Conservation (phyloP, 1,140 invertebrate genomes). For the Adoxophyes honmai region DNA sequence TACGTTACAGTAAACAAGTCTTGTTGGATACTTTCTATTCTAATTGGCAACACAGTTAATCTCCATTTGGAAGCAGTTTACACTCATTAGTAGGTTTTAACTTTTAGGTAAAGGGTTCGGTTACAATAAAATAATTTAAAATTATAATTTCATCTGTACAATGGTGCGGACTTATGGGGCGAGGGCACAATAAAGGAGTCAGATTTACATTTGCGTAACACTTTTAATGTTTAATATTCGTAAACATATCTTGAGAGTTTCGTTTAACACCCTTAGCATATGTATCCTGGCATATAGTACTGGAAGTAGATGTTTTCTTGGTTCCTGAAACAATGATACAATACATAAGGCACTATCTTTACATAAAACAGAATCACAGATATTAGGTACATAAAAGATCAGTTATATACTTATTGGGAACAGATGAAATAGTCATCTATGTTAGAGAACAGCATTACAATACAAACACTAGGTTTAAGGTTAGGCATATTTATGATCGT, state of each 20-base stretch:
- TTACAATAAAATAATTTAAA: conserved; percentile 10
- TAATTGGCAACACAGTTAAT: conserved; percentile 12
- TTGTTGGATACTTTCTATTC: not conserved
- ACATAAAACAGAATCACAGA: too few relatives aligned
- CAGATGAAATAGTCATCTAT: too few relatives aligned
- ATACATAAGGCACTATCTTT: too few relatives aligned
- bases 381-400: too few relatives aligned
- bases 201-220: conserved; percentile 80
- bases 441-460: too few relatives aligned
- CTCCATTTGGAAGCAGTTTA: conserved; percentile 13
- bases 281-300: conserved; percentile 82
- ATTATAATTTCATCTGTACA: conserved; percentile 7
- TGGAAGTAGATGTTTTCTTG: conserved; percentile 80
- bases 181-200: conserved; percentile 35
- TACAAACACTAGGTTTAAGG: too few relatives aligned
- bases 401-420: too few relatives aligned
- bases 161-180: not conserved
- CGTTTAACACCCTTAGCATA: conserved; percentile 80
- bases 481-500: too few relatives aligned
- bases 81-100: not conserved
- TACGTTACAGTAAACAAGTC: not conserved
- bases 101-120: not conserved
- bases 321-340: conserved; percentile 75
- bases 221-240: conserved; percentile 80
- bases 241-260: conserved; percentile 80